Conservation (phyloP, 2,113 vertebrate species). For the Sapajus apella region DNA sequence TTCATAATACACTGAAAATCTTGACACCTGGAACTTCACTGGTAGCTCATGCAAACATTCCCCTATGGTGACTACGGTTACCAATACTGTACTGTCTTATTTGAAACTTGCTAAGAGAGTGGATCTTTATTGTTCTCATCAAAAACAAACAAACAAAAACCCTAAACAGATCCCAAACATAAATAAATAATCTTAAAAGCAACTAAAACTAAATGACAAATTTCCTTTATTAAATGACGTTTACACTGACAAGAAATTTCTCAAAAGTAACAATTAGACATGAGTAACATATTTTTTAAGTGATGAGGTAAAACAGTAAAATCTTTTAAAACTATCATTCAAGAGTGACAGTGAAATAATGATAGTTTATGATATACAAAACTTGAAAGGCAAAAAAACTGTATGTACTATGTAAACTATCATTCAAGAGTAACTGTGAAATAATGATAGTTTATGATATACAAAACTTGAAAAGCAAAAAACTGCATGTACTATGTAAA, state of each 20-base stretch:
- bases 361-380: background rate
- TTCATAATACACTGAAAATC: background rate
- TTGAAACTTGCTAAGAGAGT: background rate
- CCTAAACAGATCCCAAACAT: background rate
- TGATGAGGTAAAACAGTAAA: background rate
- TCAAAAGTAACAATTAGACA: background rate
- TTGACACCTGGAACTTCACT: background rate
- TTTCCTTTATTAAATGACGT: background rate
- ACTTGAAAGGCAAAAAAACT: background rate
- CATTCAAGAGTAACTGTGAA: too few species aligned
- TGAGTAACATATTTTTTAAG: background rate
- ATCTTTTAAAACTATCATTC: background rate
- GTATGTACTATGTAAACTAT: too few species aligned
- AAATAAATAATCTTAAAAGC: background rate
- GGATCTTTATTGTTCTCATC: background rate
- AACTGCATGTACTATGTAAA: too few species aligned
- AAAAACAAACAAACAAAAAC: background rate
- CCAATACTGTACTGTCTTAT: background rate
- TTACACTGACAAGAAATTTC: background rate
- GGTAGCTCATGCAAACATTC: background rate
- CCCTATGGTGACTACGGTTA: background rate
- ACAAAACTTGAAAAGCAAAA: too few species aligned
- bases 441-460: too few species aligned
- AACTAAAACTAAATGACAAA: background rate
- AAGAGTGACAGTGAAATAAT: background rate